Evolutionary conservation across 2,797 vertebrate genomes (phyloP).

Genomic region (Masticophis lateralis): DNA sequence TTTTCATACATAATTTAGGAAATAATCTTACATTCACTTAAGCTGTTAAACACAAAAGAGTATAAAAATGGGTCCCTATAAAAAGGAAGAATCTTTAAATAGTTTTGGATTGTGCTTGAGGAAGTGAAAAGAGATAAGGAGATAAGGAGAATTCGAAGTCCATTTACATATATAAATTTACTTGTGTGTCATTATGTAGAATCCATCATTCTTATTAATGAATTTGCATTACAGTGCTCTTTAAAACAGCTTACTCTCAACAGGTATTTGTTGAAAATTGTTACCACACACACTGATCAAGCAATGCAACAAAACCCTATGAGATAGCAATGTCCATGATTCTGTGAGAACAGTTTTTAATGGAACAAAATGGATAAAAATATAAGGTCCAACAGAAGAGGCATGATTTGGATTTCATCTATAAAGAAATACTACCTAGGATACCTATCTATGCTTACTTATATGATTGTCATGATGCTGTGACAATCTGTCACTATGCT

Average conservation of each 20-base stretch:
- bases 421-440: not conserved
- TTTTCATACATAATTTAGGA: not conserved
- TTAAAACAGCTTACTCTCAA: not conserved
- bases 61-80: not conserved
- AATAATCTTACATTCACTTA: not conserved
- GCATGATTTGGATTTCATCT: not conserved
- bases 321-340: not conserved
- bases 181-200: not conserved
- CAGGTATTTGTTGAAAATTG: not conserved
- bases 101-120: not conserved
- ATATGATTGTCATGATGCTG: not conserved
- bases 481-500: not conserved
- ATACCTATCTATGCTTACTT: not conserved
- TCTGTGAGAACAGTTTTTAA: not conserved
- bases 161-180: not conserved
- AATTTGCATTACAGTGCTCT: not conserved
- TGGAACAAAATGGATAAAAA: not conserved
- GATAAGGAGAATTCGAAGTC: not conserved
- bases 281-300: not conserved
- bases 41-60: not conserved
- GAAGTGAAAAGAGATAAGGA: not conserved
- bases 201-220: not conserved
- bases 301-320: slow-evolving; percentile 1
- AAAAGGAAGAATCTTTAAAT: not conserved
- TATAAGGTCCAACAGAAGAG: not conserved